These are phyloP conservation scores for Frankliniella fusca DNA, from an alignment of 2,888 invertebrate genomes.

Conservation along the genomic window DNA sequence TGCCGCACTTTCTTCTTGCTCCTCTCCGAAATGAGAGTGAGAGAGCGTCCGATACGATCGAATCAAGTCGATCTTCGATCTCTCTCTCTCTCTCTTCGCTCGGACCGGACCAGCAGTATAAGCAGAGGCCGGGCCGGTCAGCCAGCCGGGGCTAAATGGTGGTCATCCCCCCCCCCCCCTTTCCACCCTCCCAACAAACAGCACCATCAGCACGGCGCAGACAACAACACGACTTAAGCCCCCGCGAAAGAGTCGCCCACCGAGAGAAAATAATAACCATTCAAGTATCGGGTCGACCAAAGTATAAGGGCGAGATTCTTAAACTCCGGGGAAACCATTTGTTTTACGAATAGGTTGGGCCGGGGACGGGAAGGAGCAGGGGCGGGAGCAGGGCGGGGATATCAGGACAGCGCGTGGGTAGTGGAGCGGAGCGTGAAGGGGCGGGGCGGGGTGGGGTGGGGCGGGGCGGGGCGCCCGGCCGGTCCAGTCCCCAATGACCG, in stretches of 20 bases:
- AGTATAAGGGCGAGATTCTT: no score
- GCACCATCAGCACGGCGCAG: no score
- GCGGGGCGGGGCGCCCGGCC: neutral
- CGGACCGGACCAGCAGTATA: neutral
- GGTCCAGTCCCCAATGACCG: neutral
- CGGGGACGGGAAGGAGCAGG: no score
- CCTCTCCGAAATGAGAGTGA: neutral
- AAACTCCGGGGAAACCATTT: no score
- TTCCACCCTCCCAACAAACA: no score
- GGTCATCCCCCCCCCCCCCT: no score
- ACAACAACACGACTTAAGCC: no score
- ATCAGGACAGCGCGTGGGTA: neutral
- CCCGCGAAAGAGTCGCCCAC: no score
- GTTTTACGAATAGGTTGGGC: no score
- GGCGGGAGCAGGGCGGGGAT: neutral
- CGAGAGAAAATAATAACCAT: no score
- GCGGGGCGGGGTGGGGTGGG: neutral
- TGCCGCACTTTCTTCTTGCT: neutral
- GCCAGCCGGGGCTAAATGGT: no score
- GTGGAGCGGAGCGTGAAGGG: neutral
- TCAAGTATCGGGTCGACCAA: no score
- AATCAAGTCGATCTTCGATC: conserved; percentile 1
- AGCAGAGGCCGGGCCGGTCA: neutral
- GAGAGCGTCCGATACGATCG: neutral
- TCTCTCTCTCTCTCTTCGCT: neutral